Percentiles rank a stretch among this genome's conserved stretches.
These are phyloP conservation scores for Montipora capitata DNA, from an alignment of 92 coral and sea anemone genomes.

Conservation along the genomic window DNA sequence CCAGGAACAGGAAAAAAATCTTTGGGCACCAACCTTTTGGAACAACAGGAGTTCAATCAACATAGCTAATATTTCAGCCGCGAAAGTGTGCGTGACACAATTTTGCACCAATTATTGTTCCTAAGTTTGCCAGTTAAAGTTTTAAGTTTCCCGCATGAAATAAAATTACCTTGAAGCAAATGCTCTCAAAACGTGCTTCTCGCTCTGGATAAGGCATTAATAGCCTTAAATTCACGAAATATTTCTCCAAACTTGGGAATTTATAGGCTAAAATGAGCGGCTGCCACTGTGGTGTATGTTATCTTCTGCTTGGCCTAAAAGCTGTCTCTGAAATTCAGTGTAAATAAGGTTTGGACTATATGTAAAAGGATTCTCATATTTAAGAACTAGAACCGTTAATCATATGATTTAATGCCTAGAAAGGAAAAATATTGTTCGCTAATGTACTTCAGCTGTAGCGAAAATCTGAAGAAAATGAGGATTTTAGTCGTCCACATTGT, in stretches of 20 bases:
- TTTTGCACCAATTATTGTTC: neutral
- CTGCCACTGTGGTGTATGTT: neutral
- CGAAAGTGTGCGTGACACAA: neutral
- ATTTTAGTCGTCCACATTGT: constrained; percentile 33
- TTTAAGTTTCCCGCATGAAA: neutral
- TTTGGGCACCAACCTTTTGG: neutral
- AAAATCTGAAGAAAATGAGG: constrained; percentile 24
- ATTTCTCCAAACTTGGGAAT: neutral
- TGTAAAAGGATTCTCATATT: constrained; percentile 1
- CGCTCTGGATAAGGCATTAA: neutral
- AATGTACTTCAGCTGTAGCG: constrained; percentile 23
- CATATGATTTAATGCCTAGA: constrained; percentile 1
- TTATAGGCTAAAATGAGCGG: neutral
- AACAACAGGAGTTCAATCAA: neutral
- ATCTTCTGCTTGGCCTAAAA: neutral
- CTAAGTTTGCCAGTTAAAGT: neutral
- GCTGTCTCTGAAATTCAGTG: neutral
- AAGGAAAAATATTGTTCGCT: constrained; percentile 16
- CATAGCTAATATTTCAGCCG: neutral
- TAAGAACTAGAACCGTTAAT: constrained; percentile 14
- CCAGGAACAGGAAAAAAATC: constrained; percentile 1
- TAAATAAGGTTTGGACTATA: neutral
- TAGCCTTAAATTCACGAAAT: neutral
- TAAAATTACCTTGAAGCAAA: neutral
- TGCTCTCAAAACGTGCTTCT: neutral